Evolutionary conservation across 1,140 invertebrate species (phyloP).

Genomic region (Drosophila sturtevanti): DNA sequence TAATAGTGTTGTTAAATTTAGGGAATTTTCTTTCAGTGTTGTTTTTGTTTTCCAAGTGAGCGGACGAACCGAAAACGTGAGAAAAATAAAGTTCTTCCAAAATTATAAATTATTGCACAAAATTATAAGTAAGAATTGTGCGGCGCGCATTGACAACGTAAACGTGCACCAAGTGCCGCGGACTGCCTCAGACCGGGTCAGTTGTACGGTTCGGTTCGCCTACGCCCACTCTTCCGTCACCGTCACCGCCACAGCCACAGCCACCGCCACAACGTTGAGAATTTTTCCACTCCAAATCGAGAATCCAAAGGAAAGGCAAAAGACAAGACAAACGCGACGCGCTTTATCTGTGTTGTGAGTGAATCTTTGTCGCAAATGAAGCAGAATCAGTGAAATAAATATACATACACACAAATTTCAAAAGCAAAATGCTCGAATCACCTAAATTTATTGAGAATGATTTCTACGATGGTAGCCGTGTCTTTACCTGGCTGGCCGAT

Average conservation of each 20-base stretch:
- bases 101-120: slow-evolving; percentile 56
- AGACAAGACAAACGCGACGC: slow-evolving; percentile 23
- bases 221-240: neutral
- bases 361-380: slow-evolving; percentile 47
- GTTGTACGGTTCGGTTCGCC: neutral
- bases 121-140: slow-evolving; percentile 47
- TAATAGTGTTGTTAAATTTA: neutral
- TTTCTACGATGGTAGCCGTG: slow-evolving; percentile 85
- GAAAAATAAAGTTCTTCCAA: slow-evolving; percentile 16
- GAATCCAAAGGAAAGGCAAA: neutral
- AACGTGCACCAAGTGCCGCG: neutral
- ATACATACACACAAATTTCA: slow-evolving; percentile 15
- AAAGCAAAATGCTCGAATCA: slow-evolving; percentile 74
- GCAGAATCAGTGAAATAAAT: slow-evolving; percentile 25
- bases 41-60: slow-evolving; percentile 4
- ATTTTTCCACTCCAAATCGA: slow-evolving; percentile 3
- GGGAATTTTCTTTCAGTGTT: neutral
- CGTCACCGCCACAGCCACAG: neutral
- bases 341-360: slow-evolving; percentile 14
- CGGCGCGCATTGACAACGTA: slow-evolving; percentile 5
- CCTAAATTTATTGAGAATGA: slow-evolving; percentile 73
- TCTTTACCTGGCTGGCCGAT: slow-evolving; percentile 85
- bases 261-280: too few relatives aligned
- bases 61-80: slow-evolving; percentile 18
- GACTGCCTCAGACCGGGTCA: neutral